These are phyloP conservation scores for Thysanoteuthis rhombus DNA, from an alignment of 2,888 invertebrate genomes.

Conservation along the genomic window DNA sequence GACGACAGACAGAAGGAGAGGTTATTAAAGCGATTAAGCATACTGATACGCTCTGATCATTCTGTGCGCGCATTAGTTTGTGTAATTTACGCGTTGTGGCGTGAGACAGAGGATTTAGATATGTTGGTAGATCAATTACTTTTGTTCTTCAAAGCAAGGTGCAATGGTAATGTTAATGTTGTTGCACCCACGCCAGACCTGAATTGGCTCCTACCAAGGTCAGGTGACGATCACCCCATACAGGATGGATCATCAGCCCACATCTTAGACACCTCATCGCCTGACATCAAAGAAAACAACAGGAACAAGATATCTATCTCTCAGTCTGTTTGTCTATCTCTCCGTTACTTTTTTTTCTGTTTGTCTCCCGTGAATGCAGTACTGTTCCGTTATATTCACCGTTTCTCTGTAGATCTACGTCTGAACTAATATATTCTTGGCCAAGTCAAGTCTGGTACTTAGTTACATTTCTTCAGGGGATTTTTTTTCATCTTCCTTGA, in stretches of 20 bases:
- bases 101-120: not conserved
- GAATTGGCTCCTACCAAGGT: not conserved
- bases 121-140: not conserved
- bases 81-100: not conserved
- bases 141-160: not conserved
- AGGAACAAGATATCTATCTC: not conserved
- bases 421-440: too few relatives aligned
- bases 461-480: too few relatives aligned
- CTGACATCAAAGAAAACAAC: not conserved
- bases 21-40: not conserved
- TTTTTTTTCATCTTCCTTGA: too few relatives aligned
- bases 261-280: not conserved
- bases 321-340: too few relatives aligned
- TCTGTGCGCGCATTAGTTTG: not conserved
- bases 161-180: not conserved
- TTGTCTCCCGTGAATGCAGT: too few relatives aligned
- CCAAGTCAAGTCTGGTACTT: too few relatives aligned
- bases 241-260: not conserved
- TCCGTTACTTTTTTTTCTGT: too few relatives aligned
- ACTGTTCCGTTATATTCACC: too few relatives aligned
- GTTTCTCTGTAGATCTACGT: too few relatives aligned
- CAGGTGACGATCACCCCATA: constrained; percentile 12
- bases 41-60: not conserved
- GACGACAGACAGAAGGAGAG: not conserved
- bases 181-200: not conserved